phyloP scores from a whole-genome alignment of 2,797 vertebrate species.

The Masticophis lateralis region DNA sequence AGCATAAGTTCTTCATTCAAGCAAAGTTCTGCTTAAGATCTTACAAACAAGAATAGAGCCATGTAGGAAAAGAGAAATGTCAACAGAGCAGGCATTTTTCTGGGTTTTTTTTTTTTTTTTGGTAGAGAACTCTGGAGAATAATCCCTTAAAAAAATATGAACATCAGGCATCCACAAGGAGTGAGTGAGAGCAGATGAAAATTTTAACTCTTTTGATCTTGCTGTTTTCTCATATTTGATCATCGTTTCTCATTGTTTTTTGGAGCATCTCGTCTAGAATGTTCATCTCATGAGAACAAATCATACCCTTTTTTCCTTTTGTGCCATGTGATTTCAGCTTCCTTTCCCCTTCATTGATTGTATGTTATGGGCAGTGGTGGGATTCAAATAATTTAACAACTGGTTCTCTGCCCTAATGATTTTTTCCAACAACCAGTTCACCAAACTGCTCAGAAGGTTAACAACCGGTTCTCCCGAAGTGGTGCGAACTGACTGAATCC shows the following conservation, averaged over 20 bases:
- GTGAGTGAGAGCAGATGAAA: background rate
- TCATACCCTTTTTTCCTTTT: background rate
- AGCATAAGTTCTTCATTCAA: background rate
- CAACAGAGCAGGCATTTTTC: background rate
- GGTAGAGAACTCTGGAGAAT: background rate
- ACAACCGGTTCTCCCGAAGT: too few relatives aligned
- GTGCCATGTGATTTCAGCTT: background rate
- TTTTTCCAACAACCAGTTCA: too few relatives aligned
- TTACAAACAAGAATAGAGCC: background rate
- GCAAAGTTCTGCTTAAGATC: background rate
- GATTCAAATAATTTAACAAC: too few relatives aligned
- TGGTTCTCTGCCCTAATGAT: too few relatives aligned
- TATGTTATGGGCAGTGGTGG: background rate
- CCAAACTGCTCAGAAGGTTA: too few relatives aligned
- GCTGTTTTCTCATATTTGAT: background rate
- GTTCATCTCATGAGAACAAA: background rate
- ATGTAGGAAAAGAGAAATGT: background rate
- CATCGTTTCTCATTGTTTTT: background rate
- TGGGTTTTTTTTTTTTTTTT: background rate
- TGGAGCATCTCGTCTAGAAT: background rate
- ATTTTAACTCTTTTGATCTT: background rate
- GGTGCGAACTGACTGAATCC: too few relatives aligned
- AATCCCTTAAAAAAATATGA: background rate
- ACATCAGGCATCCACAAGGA: background rate
- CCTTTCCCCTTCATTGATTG: background rate